Evolutionary conservation across 2,888 invertebrate genomes (phyloP), one percentile per base, ranked within the genome.

Genomic region (Lasioglossum oenotherae): DNA sequence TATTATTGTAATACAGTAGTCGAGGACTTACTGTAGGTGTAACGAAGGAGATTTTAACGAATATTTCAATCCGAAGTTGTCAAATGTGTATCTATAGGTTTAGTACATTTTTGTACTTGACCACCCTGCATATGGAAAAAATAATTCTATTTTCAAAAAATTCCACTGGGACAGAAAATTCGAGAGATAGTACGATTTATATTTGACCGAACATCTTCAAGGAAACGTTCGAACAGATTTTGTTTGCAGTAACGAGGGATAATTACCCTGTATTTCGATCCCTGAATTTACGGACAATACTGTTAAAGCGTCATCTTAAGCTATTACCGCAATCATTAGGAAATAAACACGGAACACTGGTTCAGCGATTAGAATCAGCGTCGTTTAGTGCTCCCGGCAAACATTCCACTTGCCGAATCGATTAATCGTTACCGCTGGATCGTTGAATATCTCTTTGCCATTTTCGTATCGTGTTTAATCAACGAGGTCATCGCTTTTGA

Each of bases 391-490:
- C 4, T 23, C n/a, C 6, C 41, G n/a, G 16, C 41, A 44, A 75
- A 77, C 76, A 67, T 67, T 23, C 35, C 31, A 19, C 19, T 19
- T 6, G 23, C 44, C 35, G 35, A 77, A 46, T n/a, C 77, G 67
- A 77, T 67, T 67, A 67, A 77, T 77, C 46, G 35, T 64, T 27
- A 49, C 44, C 77, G 35, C 16, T 31, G 31, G n/a, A 67, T 35
- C 77, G 44, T 46, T 6, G 35, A 46, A 77, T 77, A 67, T 67
- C 67, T 31, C 67, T 77, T 77, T 77, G 49, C 64, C 73, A 38
- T 77, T 77, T 64, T 73, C 44, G n/a, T 38, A 44, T 19, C 72
- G 38, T n/a, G 44, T 77, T 77, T 44, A 67, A 77, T 46, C 67
- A 77, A 67, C 46, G 46, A 49, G 10, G 67, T 77, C 35, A 64